phyloP scores from a whole-genome alignment of 2,797 vertebrate species.

The Brachymystax lenok region DNA sequence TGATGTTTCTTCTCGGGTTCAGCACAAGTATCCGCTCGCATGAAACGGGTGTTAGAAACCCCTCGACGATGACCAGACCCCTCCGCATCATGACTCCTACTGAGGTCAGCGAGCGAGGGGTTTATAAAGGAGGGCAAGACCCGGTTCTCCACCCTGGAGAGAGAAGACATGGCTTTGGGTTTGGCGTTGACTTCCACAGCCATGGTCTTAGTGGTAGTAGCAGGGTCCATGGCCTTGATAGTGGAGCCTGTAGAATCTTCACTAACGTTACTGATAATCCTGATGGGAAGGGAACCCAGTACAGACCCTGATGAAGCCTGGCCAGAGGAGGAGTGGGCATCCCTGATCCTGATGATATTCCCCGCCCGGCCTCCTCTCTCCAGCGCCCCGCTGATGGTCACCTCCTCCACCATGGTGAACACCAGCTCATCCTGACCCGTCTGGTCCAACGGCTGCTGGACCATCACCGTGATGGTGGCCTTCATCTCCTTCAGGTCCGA shows the following conservation, averaged over 20 bases:
- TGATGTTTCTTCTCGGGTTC: constrained; percentile 64
- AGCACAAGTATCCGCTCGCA: constrained; percentile 70
- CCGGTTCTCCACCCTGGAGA: constrained; percentile 71
- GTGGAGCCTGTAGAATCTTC: background rate
- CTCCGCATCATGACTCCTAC: constrained; percentile 74
- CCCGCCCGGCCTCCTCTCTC: constrained; percentile 80
- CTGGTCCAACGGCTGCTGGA: constrained; percentile 92
- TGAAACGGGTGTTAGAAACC: constrained; percentile 66
- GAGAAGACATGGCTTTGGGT: constrained; percentile 73
- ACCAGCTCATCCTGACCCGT: constrained; percentile 96
- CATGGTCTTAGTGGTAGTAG: constrained; percentile 37
- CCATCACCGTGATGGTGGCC: constrained; percentile 91
- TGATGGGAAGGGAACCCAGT: constrained; percentile 83
- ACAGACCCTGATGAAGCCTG: constrained; percentile 76
- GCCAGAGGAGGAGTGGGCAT: constrained; percentile 76
- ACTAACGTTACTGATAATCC: constrained; percentile 87
- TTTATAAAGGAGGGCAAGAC: constrained; percentile 84
- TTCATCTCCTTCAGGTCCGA: constrained; percentile 81
- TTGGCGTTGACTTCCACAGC: constrained; percentile 67
- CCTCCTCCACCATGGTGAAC: constrained; percentile 94
- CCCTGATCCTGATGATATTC: constrained; percentile 91
- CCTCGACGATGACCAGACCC: constrained; percentile 75
- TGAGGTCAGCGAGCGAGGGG: constrained; percentile 84
- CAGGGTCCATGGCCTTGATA: background rate
- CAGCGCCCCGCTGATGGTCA: constrained; percentile 87